phyloP scores from a whole-genome alignment of 1,140 invertebrate genomes.

The Gryon sp. region DNA sequence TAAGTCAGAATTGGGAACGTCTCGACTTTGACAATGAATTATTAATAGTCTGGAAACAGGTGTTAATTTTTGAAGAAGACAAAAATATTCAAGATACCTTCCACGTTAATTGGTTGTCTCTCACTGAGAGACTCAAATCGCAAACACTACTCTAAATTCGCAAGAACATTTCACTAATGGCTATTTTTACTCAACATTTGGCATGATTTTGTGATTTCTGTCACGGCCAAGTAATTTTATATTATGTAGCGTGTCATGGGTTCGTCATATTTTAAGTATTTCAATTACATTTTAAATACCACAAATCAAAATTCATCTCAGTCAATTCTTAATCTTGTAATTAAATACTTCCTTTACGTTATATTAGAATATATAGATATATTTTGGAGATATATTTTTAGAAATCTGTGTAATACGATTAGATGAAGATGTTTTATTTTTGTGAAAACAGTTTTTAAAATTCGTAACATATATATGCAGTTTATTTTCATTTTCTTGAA shows the following conservation, averaged over 20 bases:
- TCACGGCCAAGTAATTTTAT: conserved; percentile 38
- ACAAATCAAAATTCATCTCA: too few species aligned
- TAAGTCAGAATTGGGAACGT: conserved; percentile 4
- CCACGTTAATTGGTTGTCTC: conserved; percentile 27
- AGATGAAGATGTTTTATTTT: too few species aligned
- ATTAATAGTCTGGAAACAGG: conserved; percentile 37
- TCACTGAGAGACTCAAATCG: conserved; percentile 49
- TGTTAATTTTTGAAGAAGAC: conserved; percentile 31
- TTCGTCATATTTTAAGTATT: too few species aligned
- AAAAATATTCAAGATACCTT: conserved; percentile 24
- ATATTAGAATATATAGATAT: too few species aligned
- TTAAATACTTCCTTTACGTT: too few species aligned
- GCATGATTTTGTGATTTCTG: conserved; percentile 36
- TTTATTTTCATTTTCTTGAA: background rate
- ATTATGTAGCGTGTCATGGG: too few species aligned
- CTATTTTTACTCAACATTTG: conserved; percentile 58
- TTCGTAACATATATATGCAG: background rate
- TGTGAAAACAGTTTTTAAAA: too few species aligned
- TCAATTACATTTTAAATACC: background rate
- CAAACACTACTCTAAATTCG: conserved; percentile 23
- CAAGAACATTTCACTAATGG: background rate
- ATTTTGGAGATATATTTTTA: too few species aligned
- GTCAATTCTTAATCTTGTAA: too few species aligned
- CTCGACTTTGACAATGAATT: conserved; percentile 33
- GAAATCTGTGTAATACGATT: too few species aligned